Evolutionary conservation across 2,888 invertebrate species (phyloP), one percentile per base, ranked within the genome.

Genomic region (Phorcus lineatus): DNA sequence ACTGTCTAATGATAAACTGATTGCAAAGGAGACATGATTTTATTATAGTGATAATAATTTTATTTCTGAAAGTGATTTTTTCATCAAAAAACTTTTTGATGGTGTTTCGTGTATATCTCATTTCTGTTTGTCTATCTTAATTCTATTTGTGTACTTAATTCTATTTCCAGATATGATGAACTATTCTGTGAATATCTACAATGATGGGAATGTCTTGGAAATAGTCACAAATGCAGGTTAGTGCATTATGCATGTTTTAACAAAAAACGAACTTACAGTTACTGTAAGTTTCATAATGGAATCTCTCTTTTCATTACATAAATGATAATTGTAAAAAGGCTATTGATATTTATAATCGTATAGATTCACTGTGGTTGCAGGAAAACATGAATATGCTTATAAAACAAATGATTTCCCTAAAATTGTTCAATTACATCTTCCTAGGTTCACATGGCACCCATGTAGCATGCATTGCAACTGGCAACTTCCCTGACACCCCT

Each of bases 401-500:
- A 1, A 57, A 24, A 4, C 57, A 4, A 7, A n/a, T 24, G 22
- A 57, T 16, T 57, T 57, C 13, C 2, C 36, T 4, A 36, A 47
- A 9, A 13, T 77, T 74, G 9, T 67, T 6, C 47, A 47, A 47
- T 13, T 11, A 47, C 1, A 13, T 70, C 11, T 55, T 47, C 77
- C 24, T 91, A 97, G 98, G 98, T 16, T 96, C 97, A 77, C 99
- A 99, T 93, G 99, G 99, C 36, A 99, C 99, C 0, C 99, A 99
- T 93, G 99, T 99, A 4, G 98, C 99, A 0, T 97, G 97, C 11
- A 99, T 99, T 88, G 97, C 99, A 0, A 96, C 98, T 0, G 99
- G 97, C 0, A 95, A 96, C 94, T 98, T 97, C 93, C 96, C 97
- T 0, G 96, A 96, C 31, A 95, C 95, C 79, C 96, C 97, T 0